Percentiles rank a stretch among this genome's conserved stretches.
Evolutionary conservation across 2,113 vertebrate species (phyloP).

Genomic region (Ailurus styani): DNA sequence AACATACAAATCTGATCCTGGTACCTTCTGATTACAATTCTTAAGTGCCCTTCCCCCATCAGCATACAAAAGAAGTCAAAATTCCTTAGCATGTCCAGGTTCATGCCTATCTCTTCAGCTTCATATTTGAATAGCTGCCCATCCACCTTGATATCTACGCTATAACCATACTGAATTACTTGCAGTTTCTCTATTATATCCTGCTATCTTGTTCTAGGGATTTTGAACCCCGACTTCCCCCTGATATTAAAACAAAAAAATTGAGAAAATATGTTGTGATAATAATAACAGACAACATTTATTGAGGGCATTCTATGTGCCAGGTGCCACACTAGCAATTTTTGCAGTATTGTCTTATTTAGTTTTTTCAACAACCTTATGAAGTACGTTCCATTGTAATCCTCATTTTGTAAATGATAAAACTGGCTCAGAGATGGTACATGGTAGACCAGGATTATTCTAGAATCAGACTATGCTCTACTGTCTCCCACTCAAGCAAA

Average conservation of each 20-base stretch:
- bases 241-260: constrained; percentile 14
- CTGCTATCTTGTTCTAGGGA: background rate
- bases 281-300: constrained; percentile 8
- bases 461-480: background rate
- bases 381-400: background rate
- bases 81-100: background rate
- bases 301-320: background rate
- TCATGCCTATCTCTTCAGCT: background rate
- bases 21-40: background rate
- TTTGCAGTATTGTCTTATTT: constrained; percentile 16
- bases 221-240: background rate
- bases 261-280: background rate
- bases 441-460: background rate
- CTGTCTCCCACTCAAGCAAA: constrained; percentile 24
- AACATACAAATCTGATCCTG: background rate
- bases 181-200: background rate
- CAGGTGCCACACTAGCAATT: background rate
- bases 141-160: background rate
- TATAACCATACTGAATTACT: background rate
- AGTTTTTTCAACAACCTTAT: background rate
- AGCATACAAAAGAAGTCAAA: background rate
- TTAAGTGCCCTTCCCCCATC: background rate
- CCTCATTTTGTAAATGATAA: constrained; percentile 4
- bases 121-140: background rate
- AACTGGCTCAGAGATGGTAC: background rate